Percentiles rank a stretch among this genome's conserved stretches.
Evolutionary conservation across 2,888 invertebrate species (phyloP).

Genomic region (Lobophora halterata): DNA sequence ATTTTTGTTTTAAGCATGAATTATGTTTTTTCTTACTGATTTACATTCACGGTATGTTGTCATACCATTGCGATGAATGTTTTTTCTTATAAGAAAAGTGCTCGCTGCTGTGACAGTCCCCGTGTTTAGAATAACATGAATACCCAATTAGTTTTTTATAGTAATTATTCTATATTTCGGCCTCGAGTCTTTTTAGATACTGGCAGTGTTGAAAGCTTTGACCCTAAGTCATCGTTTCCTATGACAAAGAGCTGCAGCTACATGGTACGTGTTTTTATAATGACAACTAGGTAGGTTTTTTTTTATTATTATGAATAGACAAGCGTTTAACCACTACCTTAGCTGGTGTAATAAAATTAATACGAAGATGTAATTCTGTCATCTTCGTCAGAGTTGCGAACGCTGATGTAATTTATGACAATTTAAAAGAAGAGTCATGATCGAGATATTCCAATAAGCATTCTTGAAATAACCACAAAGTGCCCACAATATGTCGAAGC

Average conservation of each 20-base stretch:
- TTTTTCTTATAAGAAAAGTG: slow-evolving; percentile 49
- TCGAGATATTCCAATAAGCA: too few species aligned
- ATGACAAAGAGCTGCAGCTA: slow-evolving; percentile 20
- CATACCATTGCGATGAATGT: slow-evolving; percentile 51
- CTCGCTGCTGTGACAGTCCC: slow-evolving; percentile 47
- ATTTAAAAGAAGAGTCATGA: too few species aligned
- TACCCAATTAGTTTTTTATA: slow-evolving; percentile 57
- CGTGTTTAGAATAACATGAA: slow-evolving; percentile 68
- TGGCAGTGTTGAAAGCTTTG: slow-evolving; percentile 36
- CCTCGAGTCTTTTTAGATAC: slow-evolving; percentile 31
- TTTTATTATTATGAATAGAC: too few species aligned
- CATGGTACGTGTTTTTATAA: too few species aligned
- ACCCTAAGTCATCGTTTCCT: slow-evolving; percentile 38
- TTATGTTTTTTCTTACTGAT: slow-evolving; percentile 56
- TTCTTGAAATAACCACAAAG: too few species aligned
- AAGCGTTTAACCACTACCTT: too few species aligned
- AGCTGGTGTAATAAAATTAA: not conserved
- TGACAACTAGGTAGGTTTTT: too few species aligned
- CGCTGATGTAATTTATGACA: too few species aligned
- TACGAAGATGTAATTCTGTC: too few species aligned
- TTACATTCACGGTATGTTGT: slow-evolving; percentile 65
- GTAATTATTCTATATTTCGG: slow-evolving; percentile 47
- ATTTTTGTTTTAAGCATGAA: slow-evolving; percentile 40
- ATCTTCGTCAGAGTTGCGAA: too few species aligned
- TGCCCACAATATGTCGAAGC: too few species aligned